Conservation (phyloP, 64 coral and sea anemone genomes). For the Montipora capricornis region DNA sequence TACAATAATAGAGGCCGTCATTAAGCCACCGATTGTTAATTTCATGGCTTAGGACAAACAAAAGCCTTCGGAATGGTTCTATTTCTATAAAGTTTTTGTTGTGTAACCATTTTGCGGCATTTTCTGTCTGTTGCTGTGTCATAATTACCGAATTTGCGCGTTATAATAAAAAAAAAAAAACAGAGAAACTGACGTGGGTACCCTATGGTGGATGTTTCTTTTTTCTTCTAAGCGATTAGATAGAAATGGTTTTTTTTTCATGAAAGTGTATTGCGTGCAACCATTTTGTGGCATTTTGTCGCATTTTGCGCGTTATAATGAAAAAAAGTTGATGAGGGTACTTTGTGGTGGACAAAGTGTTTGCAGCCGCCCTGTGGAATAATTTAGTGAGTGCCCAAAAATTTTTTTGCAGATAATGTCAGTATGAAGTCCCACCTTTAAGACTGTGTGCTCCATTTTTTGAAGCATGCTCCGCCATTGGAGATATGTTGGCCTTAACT, state of each 20-base stretch:
- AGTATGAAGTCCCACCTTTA: background rate
- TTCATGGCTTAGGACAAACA: background rate
- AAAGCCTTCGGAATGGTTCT: background rate
- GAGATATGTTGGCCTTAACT: background rate
- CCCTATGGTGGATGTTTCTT: background rate
- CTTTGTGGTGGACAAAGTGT: too few species aligned
- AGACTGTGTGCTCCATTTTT: background rate
- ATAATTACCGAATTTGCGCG: background rate
- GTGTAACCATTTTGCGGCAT: conserved; percentile 11
- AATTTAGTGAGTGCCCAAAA: too few species aligned
- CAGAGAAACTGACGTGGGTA: background rate
- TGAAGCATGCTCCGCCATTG: background rate
- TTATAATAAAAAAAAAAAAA: background rate
- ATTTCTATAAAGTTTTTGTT: background rate
- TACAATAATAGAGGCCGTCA: background rate
- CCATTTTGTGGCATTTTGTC: too few species aligned
- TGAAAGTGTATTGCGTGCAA: background rate
- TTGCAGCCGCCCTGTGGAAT: too few species aligned
- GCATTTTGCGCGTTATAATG: background rate
- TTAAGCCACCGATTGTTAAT: background rate
- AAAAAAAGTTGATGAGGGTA: too few species aligned
- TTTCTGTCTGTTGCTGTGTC: conserved; percentile 9
- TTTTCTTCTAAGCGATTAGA: background rate
- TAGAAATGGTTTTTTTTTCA: background rate
- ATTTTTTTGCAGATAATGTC: too few species aligned